Conservation (phyloP, 2,113 vertebrate species). For the Enhydra lutris region DNA sequence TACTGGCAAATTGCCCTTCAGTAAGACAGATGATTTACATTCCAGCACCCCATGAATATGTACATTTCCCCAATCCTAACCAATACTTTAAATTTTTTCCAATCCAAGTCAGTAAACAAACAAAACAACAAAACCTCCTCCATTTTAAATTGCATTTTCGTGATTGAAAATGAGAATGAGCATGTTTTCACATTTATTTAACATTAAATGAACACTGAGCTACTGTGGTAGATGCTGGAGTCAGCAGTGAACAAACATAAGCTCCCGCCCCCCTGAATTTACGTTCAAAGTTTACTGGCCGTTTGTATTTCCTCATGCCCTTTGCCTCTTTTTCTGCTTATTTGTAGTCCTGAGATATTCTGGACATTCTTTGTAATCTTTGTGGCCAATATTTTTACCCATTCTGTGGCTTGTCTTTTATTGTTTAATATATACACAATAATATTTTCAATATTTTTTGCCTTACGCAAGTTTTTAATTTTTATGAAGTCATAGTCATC, state of each 20-base stretch:
- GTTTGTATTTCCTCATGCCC: not conserved
- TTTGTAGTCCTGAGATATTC: not conserved
- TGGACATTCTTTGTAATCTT: not conserved
- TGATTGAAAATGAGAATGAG: not conserved
- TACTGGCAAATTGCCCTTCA: not conserved
- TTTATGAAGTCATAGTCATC: not conserved
- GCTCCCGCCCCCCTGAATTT: no score
- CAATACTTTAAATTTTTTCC: not conserved
- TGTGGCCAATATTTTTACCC: not conserved
- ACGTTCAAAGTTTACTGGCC: not conserved
- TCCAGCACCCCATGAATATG: not conserved
- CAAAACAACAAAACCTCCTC: not conserved
- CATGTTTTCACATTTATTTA: not conserved
- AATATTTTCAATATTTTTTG: slow-evolving; percentile 2
- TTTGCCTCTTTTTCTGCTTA: not conserved
- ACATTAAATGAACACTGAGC: not conserved
- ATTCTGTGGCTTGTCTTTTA: not conserved
- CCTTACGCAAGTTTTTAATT: slow-evolving; percentile 3
- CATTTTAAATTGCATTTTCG: slow-evolving; percentile 10
- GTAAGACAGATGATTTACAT: not conserved
- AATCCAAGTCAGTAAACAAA: not conserved
- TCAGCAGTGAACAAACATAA: not conserved
- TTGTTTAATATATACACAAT: not conserved
- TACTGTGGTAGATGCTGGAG: not conserved
- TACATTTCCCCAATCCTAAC: not conserved